These are phyloP conservation scores for Gephyroberyx darwinii DNA, from an alignment of 2,797 vertebrate genomes.

Conservation along the genomic window DNA sequence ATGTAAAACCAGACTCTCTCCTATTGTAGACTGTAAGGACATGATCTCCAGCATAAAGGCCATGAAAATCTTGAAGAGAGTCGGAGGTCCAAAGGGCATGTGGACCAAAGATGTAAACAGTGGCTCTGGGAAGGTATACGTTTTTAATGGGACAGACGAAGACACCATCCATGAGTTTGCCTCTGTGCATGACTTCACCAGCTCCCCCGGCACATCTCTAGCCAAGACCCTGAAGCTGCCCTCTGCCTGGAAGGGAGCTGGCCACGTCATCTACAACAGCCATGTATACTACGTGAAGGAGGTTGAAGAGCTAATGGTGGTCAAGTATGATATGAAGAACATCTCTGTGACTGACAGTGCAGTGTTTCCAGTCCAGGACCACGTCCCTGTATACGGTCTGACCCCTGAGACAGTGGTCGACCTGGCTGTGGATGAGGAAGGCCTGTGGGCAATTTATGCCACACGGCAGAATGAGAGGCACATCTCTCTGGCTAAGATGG, in stretches of 20 bases:
- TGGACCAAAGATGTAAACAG: constrained; percentile 90
- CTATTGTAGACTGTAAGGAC: constrained; percentile 89
- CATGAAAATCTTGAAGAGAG: constrained; percentile 97
- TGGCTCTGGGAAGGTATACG: constrained; percentile 87
- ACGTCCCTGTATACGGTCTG: constrained; percentile 82
- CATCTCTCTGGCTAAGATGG: constrained; percentile 94
- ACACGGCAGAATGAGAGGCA: constrained; percentile 88
- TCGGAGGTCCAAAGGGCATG: constrained; percentile 86
- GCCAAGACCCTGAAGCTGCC: constrained; percentile 87
- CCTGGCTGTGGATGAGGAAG: constrained; percentile 92
- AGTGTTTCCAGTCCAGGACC: constrained; percentile 89
- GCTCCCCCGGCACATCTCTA: constrained; percentile 83
- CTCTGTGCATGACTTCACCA: constrained; percentile 89
- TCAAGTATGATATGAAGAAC: constrained; percentile 90
- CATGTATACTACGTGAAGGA: constrained; percentile 89
- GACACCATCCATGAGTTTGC: constrained; percentile 88
- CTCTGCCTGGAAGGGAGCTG: constrained; percentile 90
- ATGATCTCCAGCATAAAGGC: constrained; percentile 93
- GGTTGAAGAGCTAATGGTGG: constrained; percentile 85
- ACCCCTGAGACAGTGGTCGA: constrained; percentile 90
- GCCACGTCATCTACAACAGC: constrained; percentile 88
- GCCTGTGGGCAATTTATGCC: constrained; percentile 95
- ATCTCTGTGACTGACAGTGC: constrained; percentile 86
- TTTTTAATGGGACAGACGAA: constrained; percentile 89
- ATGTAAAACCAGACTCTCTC: constrained; percentile 12